These are phyloP conservation scores for Ophioninae sp. DNA, from an alignment of 2,888 invertebrate genomes.

Conservation along the genomic window DNA sequence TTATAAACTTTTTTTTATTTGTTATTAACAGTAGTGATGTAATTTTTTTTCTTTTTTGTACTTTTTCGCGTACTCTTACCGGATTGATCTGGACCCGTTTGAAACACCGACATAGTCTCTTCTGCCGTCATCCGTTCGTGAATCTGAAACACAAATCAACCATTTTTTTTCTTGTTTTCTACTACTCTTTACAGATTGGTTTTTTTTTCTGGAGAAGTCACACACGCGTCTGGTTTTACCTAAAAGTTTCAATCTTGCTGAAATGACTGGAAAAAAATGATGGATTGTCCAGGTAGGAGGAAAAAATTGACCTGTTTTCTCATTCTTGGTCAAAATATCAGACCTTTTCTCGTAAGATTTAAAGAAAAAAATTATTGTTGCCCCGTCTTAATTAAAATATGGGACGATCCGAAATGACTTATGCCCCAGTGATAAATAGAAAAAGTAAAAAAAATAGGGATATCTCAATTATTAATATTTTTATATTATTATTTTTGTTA, in stretches of 20 bases:
- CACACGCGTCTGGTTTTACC: conserved; percentile 4
- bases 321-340: conserved; percentile 12
- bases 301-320: neutral
- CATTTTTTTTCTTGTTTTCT: neutral
- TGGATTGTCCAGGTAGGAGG: neutral
- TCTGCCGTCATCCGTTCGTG: conserved; percentile 94
- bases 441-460: no score
- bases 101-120: conserved; percentile 91
- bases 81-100: conserved; percentile 87
- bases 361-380: conserved; percentile 1
- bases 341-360: neutral
- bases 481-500: no score
- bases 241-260: neutral
- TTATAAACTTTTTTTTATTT: no score
- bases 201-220: conserved; percentile 14
- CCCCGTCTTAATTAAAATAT: neutral
- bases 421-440: no score
- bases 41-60: neutral
- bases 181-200: neutral
- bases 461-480: no score
- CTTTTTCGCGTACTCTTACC: conserved; percentile 80
- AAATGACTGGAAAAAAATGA: neutral
- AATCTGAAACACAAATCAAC: conserved; percentile 85
- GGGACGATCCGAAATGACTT: neutral
- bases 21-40: no score